Evolutionary conservation across 2,888 invertebrate genomes (phyloP).

Genomic region (Drosophila borborema): DNA sequence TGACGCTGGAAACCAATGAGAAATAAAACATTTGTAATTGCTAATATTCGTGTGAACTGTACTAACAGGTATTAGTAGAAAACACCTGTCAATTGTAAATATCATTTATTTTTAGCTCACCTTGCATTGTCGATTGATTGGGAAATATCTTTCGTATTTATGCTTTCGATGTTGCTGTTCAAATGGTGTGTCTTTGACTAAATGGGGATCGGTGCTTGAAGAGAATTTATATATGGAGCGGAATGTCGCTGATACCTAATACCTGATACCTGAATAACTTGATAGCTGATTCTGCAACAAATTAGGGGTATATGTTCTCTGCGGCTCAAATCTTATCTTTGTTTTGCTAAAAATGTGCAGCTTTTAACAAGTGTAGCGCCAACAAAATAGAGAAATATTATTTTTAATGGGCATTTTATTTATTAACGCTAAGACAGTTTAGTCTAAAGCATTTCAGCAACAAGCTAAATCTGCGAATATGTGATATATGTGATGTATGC

Average conservation of each 20-base stretch:
- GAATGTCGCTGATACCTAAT: constrained; percentile 48
- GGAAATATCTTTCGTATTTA: constrained; percentile 27
- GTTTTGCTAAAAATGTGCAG: constrained; percentile 41
- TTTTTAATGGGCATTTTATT: background rate
- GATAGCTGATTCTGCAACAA: constrained; percentile 45
- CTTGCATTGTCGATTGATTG: constrained; percentile 37
- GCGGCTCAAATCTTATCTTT: constrained; percentile 63
- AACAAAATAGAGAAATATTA: constrained; percentile 7
- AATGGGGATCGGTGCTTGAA: constrained; percentile 44
- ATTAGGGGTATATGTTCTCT: constrained; percentile 46
- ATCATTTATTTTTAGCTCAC: constrained; percentile 22
- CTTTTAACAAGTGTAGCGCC: constrained; percentile 14
- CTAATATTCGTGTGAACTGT: background rate
- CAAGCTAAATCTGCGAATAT: background rate
- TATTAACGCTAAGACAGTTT: background rate
- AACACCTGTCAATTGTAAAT: constrained; percentile 6
- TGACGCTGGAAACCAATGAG: constrained; percentile 18
- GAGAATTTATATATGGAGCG: constrained; percentile 61
- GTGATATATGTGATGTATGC: background rate
- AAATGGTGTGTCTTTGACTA: constrained; percentile 47
- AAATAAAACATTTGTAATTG: background rate
- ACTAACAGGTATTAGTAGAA: background rate
- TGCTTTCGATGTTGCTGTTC: constrained; percentile 23
- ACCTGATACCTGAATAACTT: constrained; percentile 36
- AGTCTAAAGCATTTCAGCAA: background rate